Conservation (phyloP, 2,113 vertebrate species). For the Girardinichthys multiradiatus region DNA sequence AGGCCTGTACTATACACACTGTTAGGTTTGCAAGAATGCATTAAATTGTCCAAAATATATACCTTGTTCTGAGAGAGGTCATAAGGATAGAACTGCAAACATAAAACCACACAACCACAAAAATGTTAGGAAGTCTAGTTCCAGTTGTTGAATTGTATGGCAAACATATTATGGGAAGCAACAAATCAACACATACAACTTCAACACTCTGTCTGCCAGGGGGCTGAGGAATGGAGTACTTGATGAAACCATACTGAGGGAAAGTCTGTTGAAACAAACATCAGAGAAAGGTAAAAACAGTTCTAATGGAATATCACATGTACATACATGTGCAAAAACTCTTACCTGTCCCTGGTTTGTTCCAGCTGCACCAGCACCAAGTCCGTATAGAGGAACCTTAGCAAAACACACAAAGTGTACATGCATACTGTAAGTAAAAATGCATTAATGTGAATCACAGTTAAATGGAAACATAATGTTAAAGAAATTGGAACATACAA, state of each 20-base stretch:
- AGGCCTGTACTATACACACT: not conserved
- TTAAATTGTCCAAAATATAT: conserved; percentile 19
- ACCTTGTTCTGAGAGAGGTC: conserved; percentile 76
- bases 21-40: not conserved
- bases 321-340: not conserved
- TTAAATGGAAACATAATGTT: not conserved
- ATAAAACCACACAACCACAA: conserved; percentile 23
- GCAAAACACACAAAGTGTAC: not conserved
- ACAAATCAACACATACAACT: conserved; percentile 69
- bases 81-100: conserved; percentile 78
- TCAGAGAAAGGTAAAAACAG: not conserved
- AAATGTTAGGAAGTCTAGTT: not conserved
- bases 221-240: conserved; percentile 79
- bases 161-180: not conserved
- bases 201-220: conserved; percentile 80
- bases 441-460: not conserved
- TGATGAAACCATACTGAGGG: conserved; percentile 72
- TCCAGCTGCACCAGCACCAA: conserved; percentile 52
- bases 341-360: conserved; percentile 58
- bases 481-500: conserved; percentile 60
- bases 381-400: conserved; percentile 72
- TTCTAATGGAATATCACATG: not conserved
- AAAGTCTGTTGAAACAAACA: conserved; percentile 45
- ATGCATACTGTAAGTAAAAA: not conserved
- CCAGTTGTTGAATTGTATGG: not conserved